Evolutionary conservation across 37 sponge, comb jelly and placozoan genomes (phyloP).

Genomic region (Oscarella lobularis): DNA sequence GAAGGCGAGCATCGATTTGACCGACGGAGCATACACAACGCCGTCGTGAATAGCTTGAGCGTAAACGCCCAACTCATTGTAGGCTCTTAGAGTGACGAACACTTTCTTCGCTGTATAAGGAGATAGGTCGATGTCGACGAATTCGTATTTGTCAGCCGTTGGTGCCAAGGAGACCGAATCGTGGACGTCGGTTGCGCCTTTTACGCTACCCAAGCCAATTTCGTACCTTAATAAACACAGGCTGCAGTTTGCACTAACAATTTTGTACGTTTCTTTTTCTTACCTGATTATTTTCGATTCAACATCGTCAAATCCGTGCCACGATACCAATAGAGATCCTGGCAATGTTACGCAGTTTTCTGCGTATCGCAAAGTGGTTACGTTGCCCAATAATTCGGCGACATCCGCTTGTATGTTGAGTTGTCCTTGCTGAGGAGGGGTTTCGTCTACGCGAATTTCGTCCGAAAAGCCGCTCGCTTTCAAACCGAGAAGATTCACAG

Average conservation of each 20-base stretch:
- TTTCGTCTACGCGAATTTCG: neutral
- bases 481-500: neutral
- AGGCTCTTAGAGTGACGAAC: slow-evolving; percentile 33
- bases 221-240: too few relatives aligned
- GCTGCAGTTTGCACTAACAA: too few relatives aligned
- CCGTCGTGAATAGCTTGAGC: slow-evolving; percentile 13
- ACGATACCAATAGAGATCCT: neutral
- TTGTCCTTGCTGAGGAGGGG: neutral
- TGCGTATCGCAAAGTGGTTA: neutral
- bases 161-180: slow-evolving; percentile 13
- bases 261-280: too few relatives aligned
- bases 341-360: neutral
- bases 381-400: neutral
- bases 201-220: slow-evolving; percentile 35
- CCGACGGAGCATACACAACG: slow-evolving; percentile 24
- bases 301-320: neutral
- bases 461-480: neutral
- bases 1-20: slow-evolving; percentile 19
- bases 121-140: slow-evolving; percentile 10
- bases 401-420: neutral
- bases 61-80: slow-evolving; percentile 9
- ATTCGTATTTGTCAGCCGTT: neutral
- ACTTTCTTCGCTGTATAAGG: slow-evolving; percentile 2
- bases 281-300: slow-evolving; percentile 3
- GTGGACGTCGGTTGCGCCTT: slow-evolving; percentile 21